Evolutionary conservation across 2,888 invertebrate species (phyloP).

Genomic region (Andrena haemorrhoa): DNA sequence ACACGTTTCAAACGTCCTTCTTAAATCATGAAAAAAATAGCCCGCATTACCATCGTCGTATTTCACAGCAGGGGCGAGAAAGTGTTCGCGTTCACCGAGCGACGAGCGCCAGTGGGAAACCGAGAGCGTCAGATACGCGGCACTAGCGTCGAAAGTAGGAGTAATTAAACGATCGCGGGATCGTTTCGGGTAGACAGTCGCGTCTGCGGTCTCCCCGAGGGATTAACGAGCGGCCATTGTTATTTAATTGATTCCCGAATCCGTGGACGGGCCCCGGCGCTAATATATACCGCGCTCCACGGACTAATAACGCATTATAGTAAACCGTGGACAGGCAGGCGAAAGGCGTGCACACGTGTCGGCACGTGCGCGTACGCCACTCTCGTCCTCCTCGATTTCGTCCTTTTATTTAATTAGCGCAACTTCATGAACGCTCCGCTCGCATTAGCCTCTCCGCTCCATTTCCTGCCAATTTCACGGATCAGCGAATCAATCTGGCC

Average conservation of each 20-base stretch:
- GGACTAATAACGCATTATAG: constrained; percentile 76
- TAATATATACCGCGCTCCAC: constrained; percentile 72
- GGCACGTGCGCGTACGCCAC: constrained; percentile 69
- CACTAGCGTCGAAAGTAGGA: constrained; percentile 29
- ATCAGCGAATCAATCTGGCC: constrained; percentile 54
- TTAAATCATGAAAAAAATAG: neutral
- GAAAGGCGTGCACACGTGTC: constrained; percentile 74
- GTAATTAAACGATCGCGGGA: constrained; percentile 60
- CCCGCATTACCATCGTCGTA: neutral
- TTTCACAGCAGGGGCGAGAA: neutral
- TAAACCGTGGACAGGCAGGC: constrained; percentile 63
- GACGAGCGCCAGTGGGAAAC: neutral
- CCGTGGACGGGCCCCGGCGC: constrained; percentile 56
- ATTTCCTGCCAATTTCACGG: constrained; percentile 71
- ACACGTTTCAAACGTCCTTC: no score
- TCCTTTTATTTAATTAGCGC: constrained; percentile 84
- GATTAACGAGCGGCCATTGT: constrained; percentile 77
- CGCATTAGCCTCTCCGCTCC: constrained; percentile 61
- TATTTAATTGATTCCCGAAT: constrained; percentile 75
- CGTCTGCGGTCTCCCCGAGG: constrained; percentile 62
- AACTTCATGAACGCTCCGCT: constrained; percentile 67
- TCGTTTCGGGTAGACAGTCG: constrained; percentile 53
- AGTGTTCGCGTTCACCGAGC: neutral
- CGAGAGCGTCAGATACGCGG: constrained; percentile 16
- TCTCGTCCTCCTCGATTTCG: constrained; percentile 76